These are phyloP conservation scores for Meles meles DNA, from an alignment of 2,113 vertebrate genomes.

Conservation along the genomic window DNA sequence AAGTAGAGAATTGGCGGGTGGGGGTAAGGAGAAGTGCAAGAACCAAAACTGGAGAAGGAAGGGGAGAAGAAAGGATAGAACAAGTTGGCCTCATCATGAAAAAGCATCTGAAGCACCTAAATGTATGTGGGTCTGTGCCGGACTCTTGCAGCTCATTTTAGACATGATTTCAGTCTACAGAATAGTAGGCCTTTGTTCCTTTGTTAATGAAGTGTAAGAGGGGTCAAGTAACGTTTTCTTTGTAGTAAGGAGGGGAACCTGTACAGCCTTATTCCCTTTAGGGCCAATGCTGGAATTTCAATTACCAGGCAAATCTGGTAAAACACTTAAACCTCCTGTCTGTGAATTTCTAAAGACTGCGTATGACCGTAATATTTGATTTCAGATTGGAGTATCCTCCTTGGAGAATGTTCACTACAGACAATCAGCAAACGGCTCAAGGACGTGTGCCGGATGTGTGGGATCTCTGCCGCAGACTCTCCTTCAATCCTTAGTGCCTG, in stretches of 20 bases:
- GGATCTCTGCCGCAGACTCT: slow-evolving; percentile 94
- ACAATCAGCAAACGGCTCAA: slow-evolving; percentile 95
- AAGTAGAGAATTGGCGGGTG: no score
- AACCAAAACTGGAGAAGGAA: not conserved
- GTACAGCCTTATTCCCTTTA: not conserved
- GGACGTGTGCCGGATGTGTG: slow-evolving; percentile 96
- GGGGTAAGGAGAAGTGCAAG: not conserved
- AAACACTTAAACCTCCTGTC: not conserved
- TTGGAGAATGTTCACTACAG: slow-evolving; percentile 96
- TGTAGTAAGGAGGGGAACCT: not conserved
- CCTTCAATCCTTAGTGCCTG: slow-evolving; percentile 97
- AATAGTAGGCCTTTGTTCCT: not conserved
- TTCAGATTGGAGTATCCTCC: slow-evolving; percentile 96
- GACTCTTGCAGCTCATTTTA: not conserved
- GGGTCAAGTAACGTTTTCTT: not conserved
- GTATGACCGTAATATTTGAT: not conserved
- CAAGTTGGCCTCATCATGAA: not conserved
- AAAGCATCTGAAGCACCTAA: not conserved
- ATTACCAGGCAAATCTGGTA: not conserved
- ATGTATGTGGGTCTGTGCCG: not conserved
- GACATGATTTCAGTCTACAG: not conserved
- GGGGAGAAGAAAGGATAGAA: not conserved
- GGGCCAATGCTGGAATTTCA: not conserved
- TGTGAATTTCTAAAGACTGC: not conserved
- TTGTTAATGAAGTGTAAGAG: not conserved